phyloP scores from a whole-genome alignment of 2,797 vertebrate genomes.

The Crotalus adamanteus region DNA sequence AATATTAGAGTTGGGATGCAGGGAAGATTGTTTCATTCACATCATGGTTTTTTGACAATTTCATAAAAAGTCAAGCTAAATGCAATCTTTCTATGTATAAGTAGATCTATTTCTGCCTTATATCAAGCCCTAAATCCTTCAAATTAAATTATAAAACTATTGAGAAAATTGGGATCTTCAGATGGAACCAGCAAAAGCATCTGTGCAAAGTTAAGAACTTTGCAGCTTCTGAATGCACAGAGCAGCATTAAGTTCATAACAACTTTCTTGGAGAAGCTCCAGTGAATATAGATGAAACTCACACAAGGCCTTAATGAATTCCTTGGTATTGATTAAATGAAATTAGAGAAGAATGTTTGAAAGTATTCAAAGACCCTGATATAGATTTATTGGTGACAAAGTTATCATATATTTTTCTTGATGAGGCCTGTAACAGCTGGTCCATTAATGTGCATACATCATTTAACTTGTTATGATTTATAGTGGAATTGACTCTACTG shows the following conservation, averaged over 20 bases:
- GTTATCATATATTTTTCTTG: background rate
- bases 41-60: conserved; percentile 49
- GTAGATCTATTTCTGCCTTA: conserved; percentile 63
- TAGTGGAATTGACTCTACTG: background rate
- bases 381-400: conserved; percentile 3
- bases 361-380: background rate
- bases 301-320: background rate
- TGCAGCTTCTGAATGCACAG: conserved; percentile 27
- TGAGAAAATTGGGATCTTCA: conserved; percentile 43
- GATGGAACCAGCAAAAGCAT: conserved; percentile 13
- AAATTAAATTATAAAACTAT: conserved; percentile 55
- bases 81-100: conserved; percentile 57
- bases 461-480: background rate
- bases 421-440: background rate
- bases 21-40: conserved; percentile 42
- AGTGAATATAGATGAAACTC: background rate
- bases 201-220: conserved; percentile 39
- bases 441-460: background rate
- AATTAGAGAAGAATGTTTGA: background rate
- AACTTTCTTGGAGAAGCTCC: background rate
- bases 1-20: background rate
- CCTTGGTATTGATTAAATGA: background rate
- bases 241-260: background rate
- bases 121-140: conserved; percentile 62
- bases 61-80: conserved; percentile 33